A percentile compares a stretch with the other conserved stretches of the same genome.
phyloP scores from a whole-genome alignment of 2,113 vertebrate species.

The Rhadina sibilatrix region DNA sequence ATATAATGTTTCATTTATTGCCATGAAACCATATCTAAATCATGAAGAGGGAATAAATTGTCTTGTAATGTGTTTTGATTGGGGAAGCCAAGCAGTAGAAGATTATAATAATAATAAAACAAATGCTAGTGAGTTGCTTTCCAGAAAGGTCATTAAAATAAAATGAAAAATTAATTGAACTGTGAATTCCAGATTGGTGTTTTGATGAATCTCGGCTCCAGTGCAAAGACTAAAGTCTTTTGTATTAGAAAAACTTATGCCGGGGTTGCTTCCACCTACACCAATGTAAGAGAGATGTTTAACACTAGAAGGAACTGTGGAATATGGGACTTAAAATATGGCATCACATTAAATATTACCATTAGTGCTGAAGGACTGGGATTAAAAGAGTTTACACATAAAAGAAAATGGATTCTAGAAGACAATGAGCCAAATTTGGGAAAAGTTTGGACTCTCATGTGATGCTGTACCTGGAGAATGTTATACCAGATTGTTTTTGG shows the following conservation, averaged over 20 bases:
- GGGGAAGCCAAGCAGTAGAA: not conserved
- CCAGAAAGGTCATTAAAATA: constrained; percentile 15
- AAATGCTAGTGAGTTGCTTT: constrained; percentile 7
- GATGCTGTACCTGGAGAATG: not conserved
- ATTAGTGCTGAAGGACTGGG: not conserved
- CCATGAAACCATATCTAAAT: not conserved
- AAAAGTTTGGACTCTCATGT: not conserved
- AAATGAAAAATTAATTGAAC: constrained; percentile 55
- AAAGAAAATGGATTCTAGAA: constrained; percentile 7
- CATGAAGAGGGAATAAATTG: not conserved
- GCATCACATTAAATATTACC: not conserved
- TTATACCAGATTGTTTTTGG: not conserved
- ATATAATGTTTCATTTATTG: not conserved
- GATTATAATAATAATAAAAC: constrained; percentile 10
- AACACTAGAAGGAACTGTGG: not conserved
- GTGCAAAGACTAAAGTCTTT: not conserved
- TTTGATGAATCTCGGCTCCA: not conserved
- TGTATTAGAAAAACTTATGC: not conserved
- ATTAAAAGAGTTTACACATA: constrained; percentile 6
- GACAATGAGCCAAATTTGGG: not conserved
- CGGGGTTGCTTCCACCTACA: not conserved
- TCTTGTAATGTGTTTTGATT: constrained; percentile 1
- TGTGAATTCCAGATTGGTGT: constrained; percentile 2
- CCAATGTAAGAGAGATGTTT: not conserved
- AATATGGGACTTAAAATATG: not conserved